Evolutionary conservation across 2,113 vertebrate genomes (phyloP), one percentile per base, ranked within the genome.

Genomic region (Sylvia atricapilla): DNA sequence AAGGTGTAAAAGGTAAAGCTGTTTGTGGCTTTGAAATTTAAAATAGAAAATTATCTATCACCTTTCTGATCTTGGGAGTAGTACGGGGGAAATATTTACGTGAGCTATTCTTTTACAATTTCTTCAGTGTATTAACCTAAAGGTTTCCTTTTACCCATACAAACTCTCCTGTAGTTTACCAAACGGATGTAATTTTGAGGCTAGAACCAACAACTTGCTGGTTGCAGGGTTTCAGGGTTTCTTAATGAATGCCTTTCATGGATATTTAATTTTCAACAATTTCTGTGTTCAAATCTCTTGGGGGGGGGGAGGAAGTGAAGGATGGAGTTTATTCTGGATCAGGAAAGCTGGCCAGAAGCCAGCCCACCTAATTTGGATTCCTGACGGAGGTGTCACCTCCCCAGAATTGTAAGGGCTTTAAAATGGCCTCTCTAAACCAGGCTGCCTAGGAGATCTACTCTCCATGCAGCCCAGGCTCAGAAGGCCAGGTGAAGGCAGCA

Each of bases 241-340:
- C 83, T 93, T 96, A 92, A 95, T 87, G 75, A 90, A 86, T 60
- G 47, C 11, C 64, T 94, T 93, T 94, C 79, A 94, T 49, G 60
- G 68, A 60, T 84, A 90, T 81, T 86, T 86, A 84, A 84, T 92
- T 95, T 93, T 93, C 41, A 90, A 93, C 33, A 88, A 81, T 67
- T 91, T 86, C 37, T 95, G 35, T 46, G 39, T 86, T 88, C 76
- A 52, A 92, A 78, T 47, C 52, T 72, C 55, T 23, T 60, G 75
- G 84, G 4, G 11, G 37, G 37, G 37, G 37, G 37, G 37, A 10
- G 37, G 37, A 37, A 37, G 37, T 37, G 37, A 37, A 37, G 37
- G 84, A 91, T 46, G 28, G 76, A 90, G 31, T 96, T 95, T 96
- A 84, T 85, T 70, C 88, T 96, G 92, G 78, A 96, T 52, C 28